Evolutionary conservation across 1,140 invertebrate species (phyloP), one percentile per base, ranked within the genome.

Genomic region (Probaryconus sp.): DNA sequence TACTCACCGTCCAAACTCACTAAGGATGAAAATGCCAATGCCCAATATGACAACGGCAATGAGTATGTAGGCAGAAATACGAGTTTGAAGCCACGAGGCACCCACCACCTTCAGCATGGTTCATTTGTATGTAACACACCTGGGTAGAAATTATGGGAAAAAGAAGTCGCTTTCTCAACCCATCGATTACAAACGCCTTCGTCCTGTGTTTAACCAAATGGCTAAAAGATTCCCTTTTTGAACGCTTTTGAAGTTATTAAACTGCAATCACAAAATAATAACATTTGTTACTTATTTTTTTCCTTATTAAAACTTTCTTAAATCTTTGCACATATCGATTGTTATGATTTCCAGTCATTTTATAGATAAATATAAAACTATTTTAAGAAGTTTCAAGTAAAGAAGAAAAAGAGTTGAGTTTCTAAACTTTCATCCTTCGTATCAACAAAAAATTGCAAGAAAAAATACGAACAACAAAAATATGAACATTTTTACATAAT

Each of bases 41-140:
- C 92, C 92, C 16, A 94, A 83, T 17, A 92, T 80, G 45, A 90
- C 91, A 65, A 93, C 90, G 71, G 91, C 88, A 18, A 90, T 89
- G 18, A 94, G 87, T 60, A 93, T 90, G 77, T 92, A 92, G 10
- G 92, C 91, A 70, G 91, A 92, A 75, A 93, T 90, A 81, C 92
- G 91, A 18, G 92, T 93, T 83, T 93, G 92, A 63, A 92, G 88
- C 92, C 92, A 93, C 51, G 92, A 93, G 81, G 93, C 93, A 76
- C 93, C 93, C 43, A 94, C 92, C 50, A 93, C 92, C 90, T 94
- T 94, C 82, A 93, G 86, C 89, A 93, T 93, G 81, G 80, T 79
- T 88, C 86, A 88, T 88, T 78, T 82, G 80, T 85, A 77, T 79
- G 77, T 68, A 71, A 75, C 55, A 75, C 81, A 82, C 79, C 78